Evolutionary conservation across 2,888 invertebrate genomes (phyloP).

Genomic region (Druceiella hillmani): DNA sequence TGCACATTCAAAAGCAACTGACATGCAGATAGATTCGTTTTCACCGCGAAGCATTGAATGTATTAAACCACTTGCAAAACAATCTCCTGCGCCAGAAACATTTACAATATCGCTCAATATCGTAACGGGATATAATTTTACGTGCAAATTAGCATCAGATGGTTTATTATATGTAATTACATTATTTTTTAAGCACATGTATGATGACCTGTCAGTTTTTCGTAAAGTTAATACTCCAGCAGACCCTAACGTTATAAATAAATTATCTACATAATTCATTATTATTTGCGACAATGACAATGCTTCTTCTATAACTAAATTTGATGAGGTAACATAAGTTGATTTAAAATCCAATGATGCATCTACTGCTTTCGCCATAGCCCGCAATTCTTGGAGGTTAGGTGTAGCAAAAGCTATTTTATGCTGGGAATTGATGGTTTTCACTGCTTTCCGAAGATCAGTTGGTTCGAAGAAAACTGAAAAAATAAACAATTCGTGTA

Average conservation of each 20-base stretch:
- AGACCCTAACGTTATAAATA: conserved; percentile 49
- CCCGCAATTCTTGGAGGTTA: conserved; percentile 61
- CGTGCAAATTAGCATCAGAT: conserved; percentile 21
- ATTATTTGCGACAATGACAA: conserved; percentile 32
- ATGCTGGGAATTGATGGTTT: conserved; percentile 54
- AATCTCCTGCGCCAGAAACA: conserved; percentile 83
- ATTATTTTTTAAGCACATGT: no score
- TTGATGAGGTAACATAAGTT: background rate
- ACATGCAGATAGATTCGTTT: conserved; percentile 48
- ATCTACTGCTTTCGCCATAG: conserved; percentile 47
- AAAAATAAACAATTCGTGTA: conserved; percentile 34
- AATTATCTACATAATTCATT: conserved; percentile 39
- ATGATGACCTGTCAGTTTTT: no score
- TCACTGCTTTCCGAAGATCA: conserved; percentile 60
- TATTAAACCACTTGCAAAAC: conserved; percentile 66
- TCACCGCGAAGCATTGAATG: conserved; percentile 59
- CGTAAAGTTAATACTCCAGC: conserved; percentile 43
- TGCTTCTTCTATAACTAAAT: conserved; percentile 28
- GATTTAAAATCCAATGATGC: conserved; percentile 13
- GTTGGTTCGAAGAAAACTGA: conserved; percentile 78
- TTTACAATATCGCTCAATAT: conserved; percentile 50
- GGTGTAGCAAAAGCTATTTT: conserved; percentile 59
- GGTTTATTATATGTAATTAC: no score
- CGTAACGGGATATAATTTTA: conserved; percentile 40
- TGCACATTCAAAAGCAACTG: conserved; percentile 51